Conservation (phyloP, 23 tunicate genomes). For the Trididemnum clinides region DNA sequence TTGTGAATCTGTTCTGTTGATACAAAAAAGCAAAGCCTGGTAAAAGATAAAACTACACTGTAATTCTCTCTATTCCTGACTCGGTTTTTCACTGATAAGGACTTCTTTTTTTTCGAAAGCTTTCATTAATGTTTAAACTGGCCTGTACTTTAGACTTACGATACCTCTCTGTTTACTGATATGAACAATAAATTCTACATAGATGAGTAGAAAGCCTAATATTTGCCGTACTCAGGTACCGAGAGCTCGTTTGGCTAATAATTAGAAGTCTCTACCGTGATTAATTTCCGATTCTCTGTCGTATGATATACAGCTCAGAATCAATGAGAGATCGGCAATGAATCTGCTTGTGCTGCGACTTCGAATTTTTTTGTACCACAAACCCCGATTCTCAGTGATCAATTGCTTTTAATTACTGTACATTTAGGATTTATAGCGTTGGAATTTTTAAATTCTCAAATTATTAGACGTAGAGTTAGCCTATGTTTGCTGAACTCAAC, state of each 20-base stretch:
- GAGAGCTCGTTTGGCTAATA: conserved; percentile 19
- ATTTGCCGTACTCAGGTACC: conserved; percentile 22
- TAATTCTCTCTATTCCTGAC: conserved; percentile 18
- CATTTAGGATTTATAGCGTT: neutral
- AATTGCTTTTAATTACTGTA: neutral
- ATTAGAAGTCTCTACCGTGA: conserved; percentile 27
- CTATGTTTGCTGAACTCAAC: too few relatives aligned
- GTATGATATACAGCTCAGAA: neutral
- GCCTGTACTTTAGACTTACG: conserved; percentile 28
- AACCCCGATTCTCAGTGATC: neutral
- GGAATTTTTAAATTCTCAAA: too few relatives aligned
- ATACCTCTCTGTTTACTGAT: conserved; percentile 25
- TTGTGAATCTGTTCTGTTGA: neutral
- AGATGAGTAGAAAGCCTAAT: conserved; percentile 31
- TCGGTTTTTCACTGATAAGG: conserved; percentile 23
- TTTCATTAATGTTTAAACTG: conserved; percentile 37
- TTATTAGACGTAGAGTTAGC: too few relatives aligned
- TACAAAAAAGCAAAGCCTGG: conserved; percentile 4
- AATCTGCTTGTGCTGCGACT: neutral
- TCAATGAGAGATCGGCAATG: neutral
- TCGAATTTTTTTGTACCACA: neutral
- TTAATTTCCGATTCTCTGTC: conserved; percentile 17
- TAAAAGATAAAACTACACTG: too few relatives aligned
- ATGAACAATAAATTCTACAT: conserved; percentile 42
- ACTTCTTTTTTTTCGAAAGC: conserved; percentile 11